These are phyloP conservation scores for Campodea augens DNA, from an alignment of 1,140 invertebrate species.

Conservation along the genomic window DNA sequence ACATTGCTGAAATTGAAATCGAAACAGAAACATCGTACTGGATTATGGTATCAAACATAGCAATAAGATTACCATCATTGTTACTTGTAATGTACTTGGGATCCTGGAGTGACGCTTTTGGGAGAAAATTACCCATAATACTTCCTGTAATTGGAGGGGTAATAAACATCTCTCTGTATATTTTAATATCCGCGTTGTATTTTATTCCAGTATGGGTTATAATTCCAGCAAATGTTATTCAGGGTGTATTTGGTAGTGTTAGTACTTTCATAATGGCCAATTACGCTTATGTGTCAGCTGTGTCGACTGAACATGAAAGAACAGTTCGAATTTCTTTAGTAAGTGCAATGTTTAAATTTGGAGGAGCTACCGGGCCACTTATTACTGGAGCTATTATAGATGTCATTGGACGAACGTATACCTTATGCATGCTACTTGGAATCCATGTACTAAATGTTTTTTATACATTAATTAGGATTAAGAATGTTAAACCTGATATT, in stretches of 20 bases:
- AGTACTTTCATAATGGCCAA: slow-evolving; percentile 23
- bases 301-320: slow-evolving; percentile 19
- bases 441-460: background rate
- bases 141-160: slow-evolving; percentile 25
- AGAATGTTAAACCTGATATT: background rate
- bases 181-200: slow-evolving; percentile 21
- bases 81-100: slow-evolving; percentile 18
- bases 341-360: slow-evolving; percentile 28
- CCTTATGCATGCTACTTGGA: background rate
- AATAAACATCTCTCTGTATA: slow-evolving; percentile 20
- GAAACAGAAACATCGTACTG: slow-evolving; percentile 22
- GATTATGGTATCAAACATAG: slow-evolving; percentile 23
- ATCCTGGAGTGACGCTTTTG: slow-evolving; percentile 19
- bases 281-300: slow-evolving; percentile 27
- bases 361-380: slow-evolving; percentile 21
- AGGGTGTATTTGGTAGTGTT: slow-evolving; percentile 25
- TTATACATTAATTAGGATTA: background rate
- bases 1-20: slow-evolving; percentile 17
- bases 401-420: background rate
- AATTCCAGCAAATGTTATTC: slow-evolving; percentile 22
- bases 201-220: slow-evolving; percentile 18
- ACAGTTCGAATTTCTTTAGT: slow-evolving; percentile 25
- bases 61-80: slow-evolving; percentile 23
- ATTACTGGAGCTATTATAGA: background rate
- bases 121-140: slow-evolving; percentile 25